Conservation (phyloP, 2,113 vertebrate genomes). For the Xiphorhynchus elegans region DNA sequence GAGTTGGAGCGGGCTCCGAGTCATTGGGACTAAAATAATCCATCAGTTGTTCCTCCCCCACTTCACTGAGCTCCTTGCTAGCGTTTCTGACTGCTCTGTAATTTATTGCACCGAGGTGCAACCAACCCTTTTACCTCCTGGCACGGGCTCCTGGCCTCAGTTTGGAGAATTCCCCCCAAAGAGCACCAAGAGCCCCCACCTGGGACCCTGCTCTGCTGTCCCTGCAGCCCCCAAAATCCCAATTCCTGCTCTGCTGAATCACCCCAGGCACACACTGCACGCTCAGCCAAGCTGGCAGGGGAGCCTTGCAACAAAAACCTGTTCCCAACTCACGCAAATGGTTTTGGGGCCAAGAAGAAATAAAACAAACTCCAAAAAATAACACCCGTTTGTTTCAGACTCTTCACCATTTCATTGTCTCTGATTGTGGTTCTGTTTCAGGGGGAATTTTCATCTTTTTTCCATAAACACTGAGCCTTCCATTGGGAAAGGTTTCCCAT, state of each 20-base stretch:
- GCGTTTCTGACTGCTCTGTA: not conserved
- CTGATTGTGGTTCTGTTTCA: not conserved
- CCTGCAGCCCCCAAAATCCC: not conserved
- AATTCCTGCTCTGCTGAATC: constrained; percentile 14
- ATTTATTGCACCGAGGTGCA: constrained; percentile 21
- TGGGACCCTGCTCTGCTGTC: not conserved
- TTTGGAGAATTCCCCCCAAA: not conserved
- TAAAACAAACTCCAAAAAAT: not conserved
- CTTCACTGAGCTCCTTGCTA: constrained; percentile 21
- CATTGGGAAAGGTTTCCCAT: fast-evolving
- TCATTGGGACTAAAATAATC: constrained; percentile 59
- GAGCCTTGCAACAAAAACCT: not conserved
- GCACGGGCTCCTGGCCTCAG: not conserved
- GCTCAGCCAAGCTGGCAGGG: constrained; percentile 1
- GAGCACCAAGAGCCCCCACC: not conserved
- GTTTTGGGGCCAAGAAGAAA: not conserved
- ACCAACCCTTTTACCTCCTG: not conserved
- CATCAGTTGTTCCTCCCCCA: constrained; percentile 54
- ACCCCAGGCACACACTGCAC: not conserved
- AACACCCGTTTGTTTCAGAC: not conserved
- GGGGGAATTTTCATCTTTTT: not conserved
- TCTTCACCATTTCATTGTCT: not conserved
- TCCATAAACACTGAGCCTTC: not conserved
- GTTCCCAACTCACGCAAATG: not conserved
- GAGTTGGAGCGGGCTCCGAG: constrained; percentile 42